Percentiles rank a stretch among this genome's conserved stretches.
Evolutionary conservation across 1,140 invertebrate species (phyloP).

Genomic region (Brachionus sp.): DNA sequence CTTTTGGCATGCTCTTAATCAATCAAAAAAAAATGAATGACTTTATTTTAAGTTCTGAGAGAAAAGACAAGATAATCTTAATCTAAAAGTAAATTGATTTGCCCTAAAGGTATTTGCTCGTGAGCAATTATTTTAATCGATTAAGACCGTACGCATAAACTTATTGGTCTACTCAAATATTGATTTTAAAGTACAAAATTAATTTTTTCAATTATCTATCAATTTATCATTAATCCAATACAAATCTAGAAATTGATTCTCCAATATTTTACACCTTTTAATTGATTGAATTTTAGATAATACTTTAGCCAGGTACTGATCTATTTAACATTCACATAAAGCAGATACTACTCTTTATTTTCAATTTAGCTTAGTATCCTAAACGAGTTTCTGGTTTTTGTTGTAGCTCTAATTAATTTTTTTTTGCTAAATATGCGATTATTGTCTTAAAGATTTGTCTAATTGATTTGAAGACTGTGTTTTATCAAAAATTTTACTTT

Average conservation of each 20-base stretch:
- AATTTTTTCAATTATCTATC: neutral
- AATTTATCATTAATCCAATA: neutral
- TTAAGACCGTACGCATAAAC: neutral
- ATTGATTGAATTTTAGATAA: neutral
- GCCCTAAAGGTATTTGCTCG: neutral
- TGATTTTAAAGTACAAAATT: neutral
- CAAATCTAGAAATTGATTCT: neutral
- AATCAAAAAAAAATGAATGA: slow-evolving; percentile 3
- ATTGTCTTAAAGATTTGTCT: neutral
- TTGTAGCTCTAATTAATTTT: neutral
- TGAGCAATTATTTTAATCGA: neutral
- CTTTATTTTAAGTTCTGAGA: neutral
- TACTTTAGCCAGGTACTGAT: slow-evolving; percentile 13
- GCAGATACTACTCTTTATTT: neutral
- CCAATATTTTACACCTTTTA: neutral
- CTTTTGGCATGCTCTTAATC: neutral
- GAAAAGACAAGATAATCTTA: slow-evolving; percentile 34
- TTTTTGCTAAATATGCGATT: neutral
- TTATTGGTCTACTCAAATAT: neutral
- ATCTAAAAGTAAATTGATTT: neutral
- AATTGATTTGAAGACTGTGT: neutral
- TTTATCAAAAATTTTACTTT: neutral
- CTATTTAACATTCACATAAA: neutral
- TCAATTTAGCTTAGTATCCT: slow-evolving; percentile 8
- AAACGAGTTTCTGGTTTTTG: neutral